Base-by-base conservation (phyloP, 2,888 invertebrate genomes). In the Caenorhabditis sp. region DNA sequence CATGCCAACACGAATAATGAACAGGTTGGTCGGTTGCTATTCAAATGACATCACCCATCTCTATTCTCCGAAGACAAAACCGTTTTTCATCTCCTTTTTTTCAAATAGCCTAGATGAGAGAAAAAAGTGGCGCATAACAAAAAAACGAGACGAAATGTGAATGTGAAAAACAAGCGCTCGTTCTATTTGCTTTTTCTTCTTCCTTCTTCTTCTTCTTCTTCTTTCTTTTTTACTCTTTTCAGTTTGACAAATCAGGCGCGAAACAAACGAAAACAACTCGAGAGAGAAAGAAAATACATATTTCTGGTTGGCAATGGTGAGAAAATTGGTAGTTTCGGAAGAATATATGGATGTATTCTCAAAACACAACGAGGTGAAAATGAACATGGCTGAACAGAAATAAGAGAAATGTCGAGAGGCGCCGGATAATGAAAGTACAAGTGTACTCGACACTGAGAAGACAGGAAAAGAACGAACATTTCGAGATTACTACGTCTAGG, bases 351-450 rank as follows among this genome's bases (percentile, higher is more conserved):
- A n/a, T n/a, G n/a, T n/a, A n/a, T n/a, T n/a, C n/a, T n/a, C n/a
- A n/a, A n/a, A n/a, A n/a, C n/a, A n/a, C n/a, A n/a, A n/a, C n/a
- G n/a, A n/a, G n/a, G n/a, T n/a, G n/a, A n/a, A n/a, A n/a, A n/a
- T n/a, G n/a, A n/a, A n/a, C n/a, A n/a, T n/a, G n/a, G n/a, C n/a
- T n/a, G n/a, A n/a, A n/a, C 53, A 57, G 63, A 56, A 50, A 61
- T 17, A 50, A 60, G 56, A 21, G 62, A 58, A 27, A 31, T 58
- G 58, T 36, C 58, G 58, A 56, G 53, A 25, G 56, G 56, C 27
- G 26, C n/a, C n/a, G 10, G 31, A 31, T 31, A 31, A 31, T 31
- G 31, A 31, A 31, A 31, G 31, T 4, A 31, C 31, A 31, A 31
- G 31, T 31, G 31, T 31, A 31, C 31, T 31, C 31, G 31, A 31